Evolutionary conservation across 2,888 invertebrate genomes (phyloP), one percentile per base, ranked within the genome.

Genomic region (Bellardia bayeri): DNA sequence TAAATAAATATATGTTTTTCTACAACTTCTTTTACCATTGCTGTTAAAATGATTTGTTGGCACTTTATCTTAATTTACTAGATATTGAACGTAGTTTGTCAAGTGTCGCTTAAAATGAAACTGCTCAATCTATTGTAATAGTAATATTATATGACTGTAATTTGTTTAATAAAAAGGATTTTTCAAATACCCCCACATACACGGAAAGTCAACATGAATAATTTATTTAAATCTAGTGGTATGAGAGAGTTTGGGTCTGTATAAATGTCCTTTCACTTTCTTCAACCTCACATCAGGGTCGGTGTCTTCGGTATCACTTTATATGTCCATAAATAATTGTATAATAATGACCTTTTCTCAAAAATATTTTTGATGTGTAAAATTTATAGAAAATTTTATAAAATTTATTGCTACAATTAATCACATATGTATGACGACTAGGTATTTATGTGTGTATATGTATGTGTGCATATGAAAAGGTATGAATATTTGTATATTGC

Each of bases 311-410:
- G 81, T 87, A 82, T 84, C 87, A 84, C 81, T 84, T 69, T 74
- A 84, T 66, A 68, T 84, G 78, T 82, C 79, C 84, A 84, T 87
- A 84, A 87, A 87, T 87, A 84, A 87, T 87, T 87, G 87, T 79
- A 64, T 68, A 68, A 82, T 84, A 87, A 84, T 87, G 87, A 87
- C 87, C 84, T 87, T 86, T 74, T 84, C 66, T 63, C 75, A 71
- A 82, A 78, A 42, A 85, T 81, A 84, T 72, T 82, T 85, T 78
- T 84, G 81, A 82, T 84, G 84, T 84, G 72, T 49, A 79, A 87
- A 87, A 87, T 87, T 87, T 87, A 87, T 87, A 84, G 87, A 87
- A 87, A 84, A 84, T 84, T 84, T 87, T 82, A 78, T 66, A 82
- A 76, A 87, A 87, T 87, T 87, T 87, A 87, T 87, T 16, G 69